Conservation (phyloP, 2,888 invertebrate species). For the Drosophila sordidapex region DNA sequence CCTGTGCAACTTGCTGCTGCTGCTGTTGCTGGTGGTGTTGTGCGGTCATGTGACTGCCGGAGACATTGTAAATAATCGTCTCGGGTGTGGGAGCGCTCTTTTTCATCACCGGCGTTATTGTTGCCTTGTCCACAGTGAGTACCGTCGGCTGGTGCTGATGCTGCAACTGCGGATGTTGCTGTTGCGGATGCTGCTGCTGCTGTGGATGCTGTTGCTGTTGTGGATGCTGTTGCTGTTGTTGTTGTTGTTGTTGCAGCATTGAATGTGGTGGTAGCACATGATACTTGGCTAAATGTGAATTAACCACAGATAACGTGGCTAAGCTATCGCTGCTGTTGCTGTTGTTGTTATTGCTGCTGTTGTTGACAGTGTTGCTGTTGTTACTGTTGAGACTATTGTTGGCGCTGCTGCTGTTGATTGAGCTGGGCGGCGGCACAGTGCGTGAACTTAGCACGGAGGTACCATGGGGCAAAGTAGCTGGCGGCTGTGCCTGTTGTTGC, state of each 20-base stretch:
- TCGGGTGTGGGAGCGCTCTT: constrained; percentile 67
- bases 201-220: constrained; percentile 31
- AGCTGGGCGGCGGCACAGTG: constrained; percentile 26
- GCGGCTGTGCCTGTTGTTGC: constrained; percentile 36
- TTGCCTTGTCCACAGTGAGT: constrained; percentile 86
- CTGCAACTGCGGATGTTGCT: constrained; percentile 12
- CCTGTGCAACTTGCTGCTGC: constrained; percentile 20
- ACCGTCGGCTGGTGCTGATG: constrained; percentile 15
- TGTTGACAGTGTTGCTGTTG: constrained; percentile 15
- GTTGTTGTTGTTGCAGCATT: constrained; percentile 70
- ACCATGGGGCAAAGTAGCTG: constrained; percentile 64
- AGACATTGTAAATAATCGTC: constrained; percentile 81
- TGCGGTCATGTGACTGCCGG: constrained; percentile 53
- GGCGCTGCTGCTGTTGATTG: constrained; percentile 15
- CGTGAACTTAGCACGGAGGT: constrained; percentile 60
- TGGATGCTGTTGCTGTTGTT: constrained; percentile 72
- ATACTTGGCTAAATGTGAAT: constrained; percentile 83
- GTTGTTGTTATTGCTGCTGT: constrained; percentile 21
- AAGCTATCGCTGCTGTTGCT: constrained; percentile 84
- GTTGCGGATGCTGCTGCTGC: constrained; percentile 43
- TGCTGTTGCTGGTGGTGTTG: constrained; percentile 76
- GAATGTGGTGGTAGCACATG: constrained; percentile 65
- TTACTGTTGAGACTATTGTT: constrained; percentile 23
- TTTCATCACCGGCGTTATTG: constrained; percentile 87
- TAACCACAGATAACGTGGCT: constrained; percentile 90